Evolutionary conservation across 2,888 invertebrate species (phyloP).

Genomic region (Papilio elwesi): DNA sequence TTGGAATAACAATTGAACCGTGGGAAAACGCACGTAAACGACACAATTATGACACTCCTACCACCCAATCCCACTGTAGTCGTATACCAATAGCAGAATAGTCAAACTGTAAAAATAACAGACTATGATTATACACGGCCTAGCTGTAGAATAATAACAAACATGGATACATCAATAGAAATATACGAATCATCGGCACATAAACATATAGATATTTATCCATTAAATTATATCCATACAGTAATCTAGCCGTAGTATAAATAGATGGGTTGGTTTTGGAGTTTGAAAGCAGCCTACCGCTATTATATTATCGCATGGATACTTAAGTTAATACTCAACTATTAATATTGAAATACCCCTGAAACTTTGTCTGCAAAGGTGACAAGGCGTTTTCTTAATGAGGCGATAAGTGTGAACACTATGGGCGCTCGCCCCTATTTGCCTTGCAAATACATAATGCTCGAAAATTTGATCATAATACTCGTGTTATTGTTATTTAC

Average conservation of each 20-base stretch:
- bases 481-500: no score
- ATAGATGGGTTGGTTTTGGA: not conserved
- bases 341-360: not conserved
- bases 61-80: conserved; percentile 51
- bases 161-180: conserved; percentile 26
- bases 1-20: conserved; percentile 77
- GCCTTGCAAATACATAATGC: no score
- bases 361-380: not conserved
- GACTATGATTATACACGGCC: conserved; percentile 8
- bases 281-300: not conserved
- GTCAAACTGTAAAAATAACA: conserved; percentile 41
- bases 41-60: conserved; percentile 70
- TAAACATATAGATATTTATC: conserved; percentile 14
- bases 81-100: conserved; percentile 58
- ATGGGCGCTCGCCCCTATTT: no score
- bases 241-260: conserved; percentile 1
- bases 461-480: no score
- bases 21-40: conserved; percentile 72
- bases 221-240: not conserved
- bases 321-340: not conserved
- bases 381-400: no score
- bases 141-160: conserved; percentile 22
- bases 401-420: no score
- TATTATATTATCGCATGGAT: not conserved
- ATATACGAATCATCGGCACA: not conserved